phyloP scores from a whole-genome alignment of 2,113 vertebrate genomes.

The Furnarius figulus region DNA sequence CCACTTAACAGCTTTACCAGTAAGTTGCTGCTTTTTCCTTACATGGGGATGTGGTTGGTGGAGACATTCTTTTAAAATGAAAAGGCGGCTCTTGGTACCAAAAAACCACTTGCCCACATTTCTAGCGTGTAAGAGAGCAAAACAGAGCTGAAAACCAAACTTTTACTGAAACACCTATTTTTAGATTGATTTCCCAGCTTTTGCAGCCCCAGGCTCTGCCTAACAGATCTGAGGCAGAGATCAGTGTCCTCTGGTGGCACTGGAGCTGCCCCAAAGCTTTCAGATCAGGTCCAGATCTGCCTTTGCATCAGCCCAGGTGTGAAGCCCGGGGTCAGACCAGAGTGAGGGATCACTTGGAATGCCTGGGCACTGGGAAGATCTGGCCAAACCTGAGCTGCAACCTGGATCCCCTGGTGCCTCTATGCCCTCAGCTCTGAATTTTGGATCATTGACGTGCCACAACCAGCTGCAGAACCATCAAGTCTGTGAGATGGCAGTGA shows the following conservation, averaged over 20 bases:
- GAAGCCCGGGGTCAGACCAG: background rate
- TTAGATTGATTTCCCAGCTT: slow-evolving; percentile 6
- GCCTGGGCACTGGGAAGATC: background rate
- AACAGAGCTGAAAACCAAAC: slow-evolving; percentile 30
- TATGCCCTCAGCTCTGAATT: background rate
- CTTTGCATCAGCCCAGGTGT: background rate
- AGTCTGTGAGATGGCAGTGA: background rate
- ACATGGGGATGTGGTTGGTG: slow-evolving; percentile 51
- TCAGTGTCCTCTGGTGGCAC: background rate
- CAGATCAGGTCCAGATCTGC: background rate
- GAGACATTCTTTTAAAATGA: slow-evolving; percentile 57
- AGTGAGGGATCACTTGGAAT: background rate
- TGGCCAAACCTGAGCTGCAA: background rate
- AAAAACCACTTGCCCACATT: slow-evolving; percentile 36
- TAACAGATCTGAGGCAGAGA: background rate
- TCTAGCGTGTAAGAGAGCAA: background rate
- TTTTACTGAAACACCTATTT: slow-evolving; percentile 28
- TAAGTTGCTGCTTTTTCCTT: slow-evolving; percentile 28
- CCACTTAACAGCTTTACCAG: slow-evolving; percentile 11
- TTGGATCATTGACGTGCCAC: background rate
- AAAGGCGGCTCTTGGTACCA: background rate
- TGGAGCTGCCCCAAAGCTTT: background rate
- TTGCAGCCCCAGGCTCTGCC: background rate
- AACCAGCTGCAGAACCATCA: background rate
- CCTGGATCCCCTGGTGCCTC: background rate